Base-by-base conservation (phyloP, 2,797 vertebrate genomes). In the Molossus molossus region DNA sequence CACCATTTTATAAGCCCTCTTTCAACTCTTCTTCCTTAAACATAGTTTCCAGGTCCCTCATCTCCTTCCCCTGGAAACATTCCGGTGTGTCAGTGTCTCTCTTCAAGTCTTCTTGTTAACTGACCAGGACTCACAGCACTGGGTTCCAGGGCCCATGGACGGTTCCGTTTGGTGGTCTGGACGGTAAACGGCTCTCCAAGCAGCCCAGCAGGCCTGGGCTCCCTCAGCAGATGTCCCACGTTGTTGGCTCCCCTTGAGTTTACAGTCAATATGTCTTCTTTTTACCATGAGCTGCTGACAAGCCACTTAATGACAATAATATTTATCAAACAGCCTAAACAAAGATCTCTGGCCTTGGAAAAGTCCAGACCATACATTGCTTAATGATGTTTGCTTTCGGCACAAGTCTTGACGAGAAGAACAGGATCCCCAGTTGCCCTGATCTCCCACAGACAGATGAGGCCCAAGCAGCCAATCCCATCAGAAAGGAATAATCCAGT, bases 271-370 rank as follows among this genome's bases (percentile, higher is more conserved):
- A 79, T 2, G 4, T 96, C 84, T 93, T 96, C 90, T 93, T 77
- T 92, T 79, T 40, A 75, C 93, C 79, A 73, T 77, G 94, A 97
- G 83, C 93, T 96, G 93, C 89, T 95, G 97, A 97, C 96, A 95
- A 96, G 91, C 83, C 92, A 96, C 92, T 97, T 96, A 95, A 95
- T 97, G 93, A 96, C 87, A 76, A 95, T 96, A 97, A 96, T 96
- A 97, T 94, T 96, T 95, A 91, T 95, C 91, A 92, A 97, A 95
- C 65, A 94, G 91, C 87, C 93, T 93, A 96, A 96, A 95, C 76
- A 96, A 96, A 96, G 96, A 94, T 94, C 87, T 81, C 93, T 95
- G 92, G 76, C 91, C 80, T 91, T 90, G 69, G 88, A 93, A 96
- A 92, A 96, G 94, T 91, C 82, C 76, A 95, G 76, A 84, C 45